Evolutionary conservation across 2,888 invertebrate genomes (phyloP).

Genomic region (Megamerina dolium): DNA sequence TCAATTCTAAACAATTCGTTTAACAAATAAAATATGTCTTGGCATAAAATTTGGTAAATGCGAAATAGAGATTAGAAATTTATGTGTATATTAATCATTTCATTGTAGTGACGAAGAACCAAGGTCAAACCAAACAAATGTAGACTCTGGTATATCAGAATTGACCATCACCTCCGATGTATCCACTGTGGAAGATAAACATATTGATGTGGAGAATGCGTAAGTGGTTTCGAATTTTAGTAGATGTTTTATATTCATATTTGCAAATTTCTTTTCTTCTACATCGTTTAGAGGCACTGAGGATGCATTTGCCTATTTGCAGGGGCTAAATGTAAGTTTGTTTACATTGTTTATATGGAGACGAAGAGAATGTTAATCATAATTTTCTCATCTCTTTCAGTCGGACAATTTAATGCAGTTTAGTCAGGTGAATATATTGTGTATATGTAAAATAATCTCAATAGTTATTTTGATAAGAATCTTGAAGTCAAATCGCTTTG

Average conservation of each 20-base stretch:
- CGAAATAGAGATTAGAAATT: too few species aligned
- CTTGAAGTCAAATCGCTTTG: constrained; percentile 42
- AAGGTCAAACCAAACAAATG: too few species aligned
- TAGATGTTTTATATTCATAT: too few species aligned
- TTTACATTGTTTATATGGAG: not conserved
- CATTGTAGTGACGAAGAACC: too few species aligned
- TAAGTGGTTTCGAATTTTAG: constrained; percentile 15
- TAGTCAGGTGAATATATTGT: constrained; percentile 33
- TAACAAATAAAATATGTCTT: constrained; percentile 22
- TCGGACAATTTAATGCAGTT: constrained; percentile 42
- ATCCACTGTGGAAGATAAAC: constrained; percentile 17
- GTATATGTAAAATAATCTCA: not conserved
- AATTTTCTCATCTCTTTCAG: constrained; percentile 22
- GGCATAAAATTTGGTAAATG: constrained; percentile 26
- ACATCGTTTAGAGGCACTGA: too few species aligned
- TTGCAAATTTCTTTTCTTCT: too few species aligned
- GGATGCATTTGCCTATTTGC: constrained; percentile 35
- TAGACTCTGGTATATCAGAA: too few species aligned
- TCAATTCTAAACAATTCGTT: not conserved
- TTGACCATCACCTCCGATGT: too few species aligned
- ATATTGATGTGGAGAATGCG: constrained; percentile 19
- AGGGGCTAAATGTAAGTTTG: constrained; percentile 36
- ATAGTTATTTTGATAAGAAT: constrained; percentile 27
- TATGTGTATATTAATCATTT: too few species aligned
- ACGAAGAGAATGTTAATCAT: not conserved